Percentiles rank a stretch among this genome's conserved stretches.
Conservation (phyloP, 2,888 invertebrate genomes). For the Autographa pulchrina region DNA sequence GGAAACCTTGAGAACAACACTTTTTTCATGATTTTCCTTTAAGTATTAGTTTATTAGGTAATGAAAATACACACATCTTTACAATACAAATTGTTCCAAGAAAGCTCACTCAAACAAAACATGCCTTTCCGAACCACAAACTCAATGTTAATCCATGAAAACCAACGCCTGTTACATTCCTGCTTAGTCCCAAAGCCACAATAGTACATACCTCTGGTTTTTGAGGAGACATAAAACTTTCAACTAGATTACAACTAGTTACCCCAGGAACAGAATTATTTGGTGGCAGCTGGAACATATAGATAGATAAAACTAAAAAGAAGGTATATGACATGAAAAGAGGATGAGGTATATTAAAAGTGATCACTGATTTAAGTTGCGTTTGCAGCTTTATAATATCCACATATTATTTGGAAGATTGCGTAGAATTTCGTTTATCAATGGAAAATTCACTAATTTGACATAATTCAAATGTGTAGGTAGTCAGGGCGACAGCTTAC, state of each 20-base stretch:
- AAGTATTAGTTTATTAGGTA: too few relatives aligned
- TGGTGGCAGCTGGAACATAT: constrained; percentile 53
- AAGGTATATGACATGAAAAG: background rate
- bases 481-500: too few relatives aligned
- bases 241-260: constrained; percentile 34
- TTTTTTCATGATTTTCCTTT: too few relatives aligned
- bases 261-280: constrained; percentile 47
- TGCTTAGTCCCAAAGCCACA: constrained; percentile 21
- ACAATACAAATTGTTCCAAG: background rate
- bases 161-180: constrained; percentile 17
- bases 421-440: too few relatives aligned
- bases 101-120: background rate
- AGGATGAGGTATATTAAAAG: too few relatives aligned
- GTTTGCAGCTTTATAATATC: too few relatives aligned
- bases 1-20: too few relatives aligned
- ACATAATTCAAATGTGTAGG: too few relatives aligned
- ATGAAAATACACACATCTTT: background rate
- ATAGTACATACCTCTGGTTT: constrained; percentile 49
- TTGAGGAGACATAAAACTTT: constrained; percentile 42
- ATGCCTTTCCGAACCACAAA: background rate
- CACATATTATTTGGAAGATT: too few relatives aligned
- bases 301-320: constrained; percentile 35
- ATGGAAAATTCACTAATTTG: too few relatives aligned
- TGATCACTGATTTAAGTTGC: too few relatives aligned
- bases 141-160: background rate